phyloP scores from a whole-genome alignment of 2,888 invertebrate species.

The Epinotia demarniana region DNA sequence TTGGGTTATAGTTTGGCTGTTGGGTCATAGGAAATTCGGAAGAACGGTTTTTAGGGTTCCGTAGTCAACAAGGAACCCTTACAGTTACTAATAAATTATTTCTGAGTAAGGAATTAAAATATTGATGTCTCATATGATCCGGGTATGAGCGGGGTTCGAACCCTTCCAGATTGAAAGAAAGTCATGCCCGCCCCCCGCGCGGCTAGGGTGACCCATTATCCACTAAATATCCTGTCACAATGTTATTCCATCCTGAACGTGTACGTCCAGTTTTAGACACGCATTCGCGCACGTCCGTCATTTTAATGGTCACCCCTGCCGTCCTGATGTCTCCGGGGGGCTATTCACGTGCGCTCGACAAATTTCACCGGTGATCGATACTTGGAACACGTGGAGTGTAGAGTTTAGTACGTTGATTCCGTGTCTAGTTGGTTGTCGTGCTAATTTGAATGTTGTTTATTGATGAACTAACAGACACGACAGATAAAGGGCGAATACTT shows the following conservation, averaged over 20 bases:
- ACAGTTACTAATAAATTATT: neutral
- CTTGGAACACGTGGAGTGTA: neutral
- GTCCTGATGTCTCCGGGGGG: slow-evolving; percentile 46
- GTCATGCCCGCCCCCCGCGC: too few relatives aligned
- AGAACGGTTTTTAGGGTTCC: neutral
- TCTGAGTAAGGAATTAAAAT: too few relatives aligned
- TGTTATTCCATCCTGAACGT: slow-evolving; percentile 9
- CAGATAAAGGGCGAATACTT: too few relatives aligned
- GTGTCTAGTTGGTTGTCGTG: too few relatives aligned
- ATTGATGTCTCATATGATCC: too few relatives aligned
- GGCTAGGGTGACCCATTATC: neutral
- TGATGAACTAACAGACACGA: too few relatives aligned
- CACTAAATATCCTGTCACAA: neutral
- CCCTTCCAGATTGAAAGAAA: too few relatives aligned
- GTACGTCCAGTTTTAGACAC: slow-evolving; percentile 47
- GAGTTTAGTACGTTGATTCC: neutral
- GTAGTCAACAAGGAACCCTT: neutral
- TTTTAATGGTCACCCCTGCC: slow-evolving; percentile 57
- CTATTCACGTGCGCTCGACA: slow-evolving; percentile 21
- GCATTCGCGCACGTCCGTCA: slow-evolving; percentile 62
- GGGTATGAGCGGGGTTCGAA: too few relatives aligned
- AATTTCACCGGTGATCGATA: slow-evolving; percentile 20
- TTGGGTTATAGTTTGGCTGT: slow-evolving; percentile 18
- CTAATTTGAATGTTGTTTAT: too few relatives aligned
- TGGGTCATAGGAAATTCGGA: neutral